phyloP scores from a whole-genome alignment of 2,888 invertebrate species.

The Aspidiotus rigidus region DNA sequence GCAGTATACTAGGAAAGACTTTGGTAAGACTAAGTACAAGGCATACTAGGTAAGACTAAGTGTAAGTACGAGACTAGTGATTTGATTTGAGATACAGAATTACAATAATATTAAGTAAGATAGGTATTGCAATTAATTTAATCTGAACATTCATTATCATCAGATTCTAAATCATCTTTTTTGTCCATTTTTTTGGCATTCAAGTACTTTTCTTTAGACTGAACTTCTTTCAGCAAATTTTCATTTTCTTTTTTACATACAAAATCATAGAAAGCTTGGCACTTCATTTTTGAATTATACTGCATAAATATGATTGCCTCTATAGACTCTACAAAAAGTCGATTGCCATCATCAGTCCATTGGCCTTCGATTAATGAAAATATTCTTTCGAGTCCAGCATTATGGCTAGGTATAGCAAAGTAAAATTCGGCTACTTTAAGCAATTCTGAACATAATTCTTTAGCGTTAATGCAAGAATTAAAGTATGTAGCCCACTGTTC shows the following conservation, averaged over 20 bases:
- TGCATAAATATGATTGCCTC: not conserved
- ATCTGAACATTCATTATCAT: not conserved
- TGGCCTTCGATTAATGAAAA: not conserved
- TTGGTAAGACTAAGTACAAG: no score
- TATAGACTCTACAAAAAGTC: not conserved
- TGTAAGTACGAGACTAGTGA: not conserved
- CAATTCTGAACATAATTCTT: slow-evolving; percentile 1
- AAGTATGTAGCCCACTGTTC: slow-evolving; percentile 4
- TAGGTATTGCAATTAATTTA: slow-evolving; percentile 2
- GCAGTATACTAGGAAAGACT: no score
- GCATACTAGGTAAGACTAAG: no score
- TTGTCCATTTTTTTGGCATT: not conserved
- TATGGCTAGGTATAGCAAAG: not conserved
- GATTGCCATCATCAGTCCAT: not conserved
- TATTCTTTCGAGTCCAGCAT: not conserved
- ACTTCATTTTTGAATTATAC: not conserved
- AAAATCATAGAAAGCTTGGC: not conserved
- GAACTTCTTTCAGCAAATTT: not conserved
- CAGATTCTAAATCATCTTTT: not conserved
- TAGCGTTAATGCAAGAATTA: not conserved
- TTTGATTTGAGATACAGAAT: not conserved
- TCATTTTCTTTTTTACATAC: slow-evolving; percentile 3
- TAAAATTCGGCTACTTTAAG: not conserved
- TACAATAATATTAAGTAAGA: not conserved
- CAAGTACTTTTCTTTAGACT: not conserved